Evolutionary conservation across 2,888 invertebrate genomes (phyloP).

Genomic region (Tetheella fluctuosa): DNA sequence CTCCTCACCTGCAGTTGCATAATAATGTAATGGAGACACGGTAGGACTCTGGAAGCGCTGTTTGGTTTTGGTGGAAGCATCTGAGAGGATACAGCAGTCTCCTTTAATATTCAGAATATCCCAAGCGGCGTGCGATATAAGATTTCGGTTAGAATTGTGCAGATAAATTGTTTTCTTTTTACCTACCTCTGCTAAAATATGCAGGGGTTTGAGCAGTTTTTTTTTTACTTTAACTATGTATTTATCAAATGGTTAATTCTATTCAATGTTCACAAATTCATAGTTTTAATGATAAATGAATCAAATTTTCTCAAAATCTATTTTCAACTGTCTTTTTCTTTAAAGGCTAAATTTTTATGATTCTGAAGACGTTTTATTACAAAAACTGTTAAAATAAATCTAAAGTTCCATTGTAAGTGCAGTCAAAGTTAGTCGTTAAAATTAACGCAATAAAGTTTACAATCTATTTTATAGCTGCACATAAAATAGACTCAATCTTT

Average conservation of each 20-base stretch:
- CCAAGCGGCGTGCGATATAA: conserved; percentile 61
- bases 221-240: too few species aligned
- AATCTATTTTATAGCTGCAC: not conserved
- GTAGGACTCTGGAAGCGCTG: conserved; percentile 70
- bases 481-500: too few species aligned
- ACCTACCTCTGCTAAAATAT: too few species aligned
- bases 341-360: too few species aligned
- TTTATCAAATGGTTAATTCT: too few species aligned
- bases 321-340: too few species aligned
- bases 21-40: conserved; percentile 77
- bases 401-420: not conserved
- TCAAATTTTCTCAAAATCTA: too few species aligned
- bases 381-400: not conserved
- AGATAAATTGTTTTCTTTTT: not conserved
- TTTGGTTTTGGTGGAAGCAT: conserved; percentile 77
- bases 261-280: too few species aligned
- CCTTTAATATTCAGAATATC: conserved; percentile 52
- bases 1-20: conserved; percentile 81
- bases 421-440: not conserved
- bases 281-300: too few species aligned
- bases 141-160: conserved; percentile 11
- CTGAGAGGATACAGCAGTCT: conserved; percentile 78
- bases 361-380: not conserved
- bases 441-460: not conserved
- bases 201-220: too few species aligned